phyloP scores from a whole-genome alignment of 2,113 vertebrate species.

The Lasiurus cinereus region DNA sequence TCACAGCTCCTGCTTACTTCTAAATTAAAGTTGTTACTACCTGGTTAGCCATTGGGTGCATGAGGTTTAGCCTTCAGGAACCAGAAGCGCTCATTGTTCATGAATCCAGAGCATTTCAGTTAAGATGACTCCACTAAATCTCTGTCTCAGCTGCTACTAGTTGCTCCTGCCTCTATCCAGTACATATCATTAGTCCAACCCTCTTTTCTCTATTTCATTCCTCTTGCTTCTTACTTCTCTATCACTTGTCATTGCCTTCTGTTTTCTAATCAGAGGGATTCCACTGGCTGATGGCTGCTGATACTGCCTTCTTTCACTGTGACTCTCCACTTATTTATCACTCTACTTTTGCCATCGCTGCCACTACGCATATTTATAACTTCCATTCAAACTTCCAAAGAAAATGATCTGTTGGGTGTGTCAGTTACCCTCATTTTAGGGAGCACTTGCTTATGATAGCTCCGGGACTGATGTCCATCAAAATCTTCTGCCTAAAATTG shows the following conservation, averaged over 20 bases:
- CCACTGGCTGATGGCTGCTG: neutral
- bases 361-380: neutral
- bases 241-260: neutral
- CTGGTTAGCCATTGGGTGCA: accelerated
- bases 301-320: neutral
- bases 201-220: neutral
- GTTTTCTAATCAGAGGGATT: neutral
- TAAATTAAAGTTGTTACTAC: neutral
- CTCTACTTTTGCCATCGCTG: neutral
- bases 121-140: neutral
- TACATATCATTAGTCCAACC: neutral
- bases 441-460: neutral
- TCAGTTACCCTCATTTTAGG: neutral
- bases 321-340: neutral
- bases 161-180: neutral
- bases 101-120: neutral
- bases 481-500: neutral
- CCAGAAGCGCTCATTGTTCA: neutral
- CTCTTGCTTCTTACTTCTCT: neutral
- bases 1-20: neutral
- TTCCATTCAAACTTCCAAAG: neutral
- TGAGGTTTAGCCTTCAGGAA: neutral
- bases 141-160: neutral
- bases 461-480: neutral
- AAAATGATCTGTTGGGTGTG: neutral